Evolutionary conservation across 2,113 vertebrate species (phyloP).

Genomic region (Panurus biarmicus): DNA sequence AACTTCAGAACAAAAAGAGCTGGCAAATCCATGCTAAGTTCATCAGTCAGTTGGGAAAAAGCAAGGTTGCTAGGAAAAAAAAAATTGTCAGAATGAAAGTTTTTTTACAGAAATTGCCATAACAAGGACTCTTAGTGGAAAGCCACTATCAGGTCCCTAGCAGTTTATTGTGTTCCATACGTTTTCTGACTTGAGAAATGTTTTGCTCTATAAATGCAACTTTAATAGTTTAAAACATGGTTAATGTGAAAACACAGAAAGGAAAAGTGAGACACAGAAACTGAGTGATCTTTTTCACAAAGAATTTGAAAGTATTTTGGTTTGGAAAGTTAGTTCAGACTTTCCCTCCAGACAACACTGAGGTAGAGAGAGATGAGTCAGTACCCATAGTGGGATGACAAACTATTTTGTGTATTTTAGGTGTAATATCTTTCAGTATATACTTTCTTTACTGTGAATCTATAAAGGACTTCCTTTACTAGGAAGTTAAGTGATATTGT

Average conservation of each 20-base stretch:
- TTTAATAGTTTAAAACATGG: neutral
- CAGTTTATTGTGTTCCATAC: neutral
- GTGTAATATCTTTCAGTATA: neutral
- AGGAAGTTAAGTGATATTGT: neutral
- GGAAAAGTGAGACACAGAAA: neutral
- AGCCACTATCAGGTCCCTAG: neutral
- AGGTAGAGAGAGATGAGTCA: neutral
- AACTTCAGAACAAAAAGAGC: slow-evolving; percentile 78
- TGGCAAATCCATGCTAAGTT: slow-evolving; percentile 54
- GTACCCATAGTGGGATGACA: neutral
- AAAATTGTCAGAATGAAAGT: neutral
- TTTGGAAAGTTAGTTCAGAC: neutral
- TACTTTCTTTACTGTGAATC: neutral
- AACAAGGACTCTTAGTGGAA: neutral
- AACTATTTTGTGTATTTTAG: neutral
- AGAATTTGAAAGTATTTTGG: neutral
- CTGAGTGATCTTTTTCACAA: neutral
- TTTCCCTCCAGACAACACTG: neutral
- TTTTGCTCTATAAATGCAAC: neutral
- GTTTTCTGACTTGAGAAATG: neutral
- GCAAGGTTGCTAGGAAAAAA: slow-evolving; percentile 51
- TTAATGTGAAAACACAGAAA: neutral
- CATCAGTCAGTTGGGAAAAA: slow-evolving; percentile 62
- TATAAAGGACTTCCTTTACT: neutral
- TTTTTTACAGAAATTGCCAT: neutral